Conservation (phyloP, 2,797 vertebrate species). For the Etheostoma nigrum region DNA sequence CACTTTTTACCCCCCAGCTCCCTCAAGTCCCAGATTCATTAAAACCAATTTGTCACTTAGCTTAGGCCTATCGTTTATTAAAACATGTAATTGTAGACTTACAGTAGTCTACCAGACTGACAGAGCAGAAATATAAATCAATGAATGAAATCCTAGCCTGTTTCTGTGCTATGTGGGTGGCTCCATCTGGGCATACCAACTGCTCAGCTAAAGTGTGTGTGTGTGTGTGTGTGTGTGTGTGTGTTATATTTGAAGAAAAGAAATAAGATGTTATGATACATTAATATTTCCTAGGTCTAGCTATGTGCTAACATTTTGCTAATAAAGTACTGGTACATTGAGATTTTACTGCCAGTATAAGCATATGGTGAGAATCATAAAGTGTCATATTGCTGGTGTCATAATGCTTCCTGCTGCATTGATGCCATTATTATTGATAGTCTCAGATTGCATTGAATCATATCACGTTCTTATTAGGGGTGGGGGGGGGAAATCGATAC, state of each 20-base stretch:
- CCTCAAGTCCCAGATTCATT: background rate
- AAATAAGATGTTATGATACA: too few species aligned
- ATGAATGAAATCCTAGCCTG: conserved; percentile 68
- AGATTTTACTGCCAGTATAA: background rate
- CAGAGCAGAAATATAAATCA: conserved; percentile 60
- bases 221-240: conserved; percentile 45
- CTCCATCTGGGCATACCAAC: conserved; percentile 75
- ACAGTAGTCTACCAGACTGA: conserved; percentile 35
- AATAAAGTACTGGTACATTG: background rate
- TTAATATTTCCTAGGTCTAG: background rate
- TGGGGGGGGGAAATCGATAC: too few species aligned
- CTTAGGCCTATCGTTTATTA: background rate
- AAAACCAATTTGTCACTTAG: background rate
- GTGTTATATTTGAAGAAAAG: conserved; percentile 2
- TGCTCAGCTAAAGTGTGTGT: conserved; percentile 52
- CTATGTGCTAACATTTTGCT: background rate
- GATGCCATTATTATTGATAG: conserved; percentile 2
- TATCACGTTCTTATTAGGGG: background rate
- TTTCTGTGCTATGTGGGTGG: conserved; percentile 71
- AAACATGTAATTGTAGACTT: conserved; percentile 37
- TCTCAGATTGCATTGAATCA: conserved; percentile 37
- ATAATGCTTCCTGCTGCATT: conserved; percentile 14
- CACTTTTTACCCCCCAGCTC: background rate
- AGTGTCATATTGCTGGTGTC: conserved; percentile 13
- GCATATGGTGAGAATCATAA: background rate